Evolutionary conservation across 2,888 invertebrate genomes (phyloP), one percentile per base, ranked within the genome.

Genomic region (Tuta absoluta): DNA sequence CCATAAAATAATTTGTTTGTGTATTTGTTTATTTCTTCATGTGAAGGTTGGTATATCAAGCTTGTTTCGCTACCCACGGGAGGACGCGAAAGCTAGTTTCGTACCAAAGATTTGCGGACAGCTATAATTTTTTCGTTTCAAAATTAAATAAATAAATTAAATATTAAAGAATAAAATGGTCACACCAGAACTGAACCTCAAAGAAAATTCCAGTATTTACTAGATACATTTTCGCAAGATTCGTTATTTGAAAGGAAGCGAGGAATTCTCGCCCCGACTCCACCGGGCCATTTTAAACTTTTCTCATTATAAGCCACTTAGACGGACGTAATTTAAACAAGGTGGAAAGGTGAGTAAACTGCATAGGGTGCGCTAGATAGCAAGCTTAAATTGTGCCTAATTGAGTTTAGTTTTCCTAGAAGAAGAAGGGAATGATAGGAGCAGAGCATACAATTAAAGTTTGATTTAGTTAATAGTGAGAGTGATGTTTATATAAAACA

Each of bases 271-370:
- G 56, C 56, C 12, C 28, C 33, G 56, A n/a, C 24, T 56, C 28
- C n/a, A 17, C 56, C 33, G 11, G 28, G 33, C 56, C 56, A 19
- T 56, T 60, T 45, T 24, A 67, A 72, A 72, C 69, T 72, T 72
- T 72, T 70, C 71, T 70, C 70, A 71, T 72, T 72, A 72, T 66
- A 62, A 64, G 41, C 57, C 70, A 63, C 66, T 69, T 69, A 69
- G 68, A 68, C n/a, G 59, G 66, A 69, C 66, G 69, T 63, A 67
- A 72, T 68, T 68, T 66, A 60, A 68, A 64, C 41, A 66, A 71
- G 72, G 70, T 71, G 70, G 69, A 69, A 68, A 66, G 58, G 69
- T 65, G 63, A 65, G 69, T 67, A 71, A 71, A 68, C 17, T 48
- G 19, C 14, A 59, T 17, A 56, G 56, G 56, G n/a, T 56, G 56